A percentile compares a stretch with the other conserved stretches of the same genome.
These are phyloP conservation scores for Ypsolopha scabrella DNA, from an alignment of 2,888 invertebrate genomes.

Conservation along the genomic window DNA sequence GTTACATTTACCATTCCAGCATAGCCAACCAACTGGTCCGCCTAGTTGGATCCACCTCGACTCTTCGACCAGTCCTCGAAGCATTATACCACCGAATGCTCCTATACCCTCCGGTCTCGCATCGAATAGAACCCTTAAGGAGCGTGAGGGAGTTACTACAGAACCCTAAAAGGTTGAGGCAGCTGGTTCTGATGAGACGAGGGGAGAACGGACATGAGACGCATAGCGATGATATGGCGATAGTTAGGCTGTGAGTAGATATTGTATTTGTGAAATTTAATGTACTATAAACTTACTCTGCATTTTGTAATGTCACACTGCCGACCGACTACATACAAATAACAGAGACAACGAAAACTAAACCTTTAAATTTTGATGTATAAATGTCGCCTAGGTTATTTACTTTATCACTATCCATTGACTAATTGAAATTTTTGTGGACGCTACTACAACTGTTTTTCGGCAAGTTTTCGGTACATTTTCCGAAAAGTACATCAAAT, in stretches of 20 bases:
- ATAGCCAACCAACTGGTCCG: constrained; percentile 91
- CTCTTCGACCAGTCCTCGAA: constrained; percentile 91
- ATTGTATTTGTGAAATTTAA: neutral
- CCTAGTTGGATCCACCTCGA: constrained; percentile 87
- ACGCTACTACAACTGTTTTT: too few species aligned
- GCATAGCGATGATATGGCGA: constrained; percentile 82
- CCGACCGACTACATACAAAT: too few species aligned
- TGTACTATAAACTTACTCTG: neutral
- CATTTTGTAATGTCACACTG: too few species aligned
- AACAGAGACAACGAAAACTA: too few species aligned
- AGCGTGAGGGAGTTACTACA: constrained; percentile 85
- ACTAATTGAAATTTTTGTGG: too few species aligned
- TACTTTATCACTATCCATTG: too few species aligned
- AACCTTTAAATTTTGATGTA: too few species aligned
- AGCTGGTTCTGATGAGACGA: constrained; percentile 76
- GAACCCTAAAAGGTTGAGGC: constrained; percentile 83
- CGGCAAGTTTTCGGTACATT: too few species aligned
- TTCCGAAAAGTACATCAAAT: too few species aligned
- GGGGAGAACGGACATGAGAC: constrained; percentile 52
- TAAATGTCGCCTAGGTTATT: too few species aligned
- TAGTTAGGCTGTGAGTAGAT: constrained; percentile 78
- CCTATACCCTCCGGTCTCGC: constrained; percentile 86
- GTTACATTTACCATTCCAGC: constrained; percentile 45
- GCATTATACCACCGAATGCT: constrained; percentile 94
- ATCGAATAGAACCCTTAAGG: constrained; percentile 86